Evolutionary conservation across 2,888 invertebrate genomes (phyloP), one percentile per base, ranked within the genome.

Genomic region (Polyommatus iphigenia): DNA sequence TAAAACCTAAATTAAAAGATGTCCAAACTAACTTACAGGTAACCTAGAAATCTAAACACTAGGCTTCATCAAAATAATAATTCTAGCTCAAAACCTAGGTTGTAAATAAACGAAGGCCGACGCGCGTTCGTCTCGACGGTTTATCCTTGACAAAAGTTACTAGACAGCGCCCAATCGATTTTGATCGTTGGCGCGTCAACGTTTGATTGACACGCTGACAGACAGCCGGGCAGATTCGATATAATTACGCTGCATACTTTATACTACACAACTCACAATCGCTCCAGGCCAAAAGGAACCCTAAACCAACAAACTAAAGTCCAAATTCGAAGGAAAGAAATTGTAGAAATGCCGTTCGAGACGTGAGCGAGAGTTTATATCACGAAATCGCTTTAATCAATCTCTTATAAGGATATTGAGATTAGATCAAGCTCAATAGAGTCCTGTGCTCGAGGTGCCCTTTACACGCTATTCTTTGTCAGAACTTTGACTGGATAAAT

Each of bases 161-260:
- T 73, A 73, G 73, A 73, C 73, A 50, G 72, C 41, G 72, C 46
- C 41, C 83, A 80, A 84, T 85, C 85, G 82, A 84, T 84, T 82
- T 82, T 82, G 84, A 84, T 84, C 85, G 83, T 79, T 81, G 82
- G 79, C 82, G 79, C 82, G 83, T 83, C 83, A 77, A 81, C 79
- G 79, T 82, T 82, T 90, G 92, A 91, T 88, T 91, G 92, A 92
- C 90, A 84, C 88, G 88, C 87, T 84, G 91, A 91, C 89, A 84
- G 91, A 90, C 91, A 88, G 89, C 84, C 87, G 81, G 86, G 86
- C 87, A 90, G 90, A 91, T 92, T 91, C 91, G 88, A 89, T 89
- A 90, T 92, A 92, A 93, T 93, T 93, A 93, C 92, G 85, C 87
- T 89, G 91, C 93, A 92, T 89, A 90, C 91, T 93, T 91, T 90